These are phyloP conservation scores for Scaptomyza tumidula DNA, from an alignment of 2,888 invertebrate genomes.

Conservation along the genomic window DNA sequence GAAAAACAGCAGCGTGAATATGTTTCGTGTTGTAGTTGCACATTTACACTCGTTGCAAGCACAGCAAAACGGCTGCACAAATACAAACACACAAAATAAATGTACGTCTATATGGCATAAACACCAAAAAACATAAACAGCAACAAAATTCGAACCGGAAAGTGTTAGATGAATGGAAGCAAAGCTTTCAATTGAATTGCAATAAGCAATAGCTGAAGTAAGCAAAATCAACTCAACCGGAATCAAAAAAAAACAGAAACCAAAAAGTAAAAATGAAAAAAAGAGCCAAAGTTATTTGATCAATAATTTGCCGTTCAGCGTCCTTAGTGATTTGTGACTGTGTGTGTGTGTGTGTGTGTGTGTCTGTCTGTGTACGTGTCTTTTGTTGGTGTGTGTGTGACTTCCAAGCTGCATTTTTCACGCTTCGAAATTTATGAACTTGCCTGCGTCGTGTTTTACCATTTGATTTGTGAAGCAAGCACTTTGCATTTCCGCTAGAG, in stretches of 20 bases:
- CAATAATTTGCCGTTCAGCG: constrained; percentile 71
- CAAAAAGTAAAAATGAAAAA: constrained; percentile 12
- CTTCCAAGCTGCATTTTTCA: constrained; percentile 66
- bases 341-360: constrained; percentile 15
- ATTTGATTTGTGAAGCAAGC: constrained; percentile 71
- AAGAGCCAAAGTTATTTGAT: constrained; percentile 71
- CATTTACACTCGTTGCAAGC: constrained; percentile 67
- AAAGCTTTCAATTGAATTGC: constrained; percentile 18
- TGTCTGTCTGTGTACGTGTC: constrained; percentile 21
- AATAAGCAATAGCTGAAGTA: constrained; percentile 21
- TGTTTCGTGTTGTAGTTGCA: constrained; percentile 63
- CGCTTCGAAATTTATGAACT: constrained; percentile 72
- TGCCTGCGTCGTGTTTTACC: constrained; percentile 43
- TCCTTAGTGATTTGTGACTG: constrained; percentile 62
- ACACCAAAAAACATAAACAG: not conserved
- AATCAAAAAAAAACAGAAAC: constrained; percentile 27
- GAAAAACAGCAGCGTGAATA: constrained; percentile 33
- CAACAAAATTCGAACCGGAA: constrained; percentile 5
- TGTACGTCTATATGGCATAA: not conserved
- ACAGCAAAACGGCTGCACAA: constrained; percentile 34
- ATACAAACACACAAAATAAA: not conserved
- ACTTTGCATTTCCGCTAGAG: constrained; percentile 50
- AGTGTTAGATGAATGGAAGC: constrained; percentile 25
- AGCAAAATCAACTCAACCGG: constrained; percentile 11
- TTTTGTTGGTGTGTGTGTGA: constrained; percentile 22